Evolutionary conservation across 2,797 vertebrate genomes (phyloP).

Genomic region (Sebastes matsubarae): DNA sequence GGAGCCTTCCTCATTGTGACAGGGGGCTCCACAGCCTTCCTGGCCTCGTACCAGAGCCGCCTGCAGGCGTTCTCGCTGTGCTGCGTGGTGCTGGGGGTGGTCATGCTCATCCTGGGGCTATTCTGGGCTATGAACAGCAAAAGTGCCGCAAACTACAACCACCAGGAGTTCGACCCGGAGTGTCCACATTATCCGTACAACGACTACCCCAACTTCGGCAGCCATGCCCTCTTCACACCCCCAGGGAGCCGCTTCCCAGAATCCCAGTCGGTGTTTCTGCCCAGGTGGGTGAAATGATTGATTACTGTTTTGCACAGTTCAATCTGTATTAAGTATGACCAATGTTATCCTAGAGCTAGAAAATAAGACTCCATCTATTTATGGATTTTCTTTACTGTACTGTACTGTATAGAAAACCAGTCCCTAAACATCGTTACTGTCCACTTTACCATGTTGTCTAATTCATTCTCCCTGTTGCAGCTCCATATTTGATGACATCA

Average conservation of each 20-base stretch:
- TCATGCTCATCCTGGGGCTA: conserved; percentile 85
- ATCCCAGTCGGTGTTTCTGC: conserved; percentile 83
- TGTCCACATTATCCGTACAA: conserved; percentile 75
- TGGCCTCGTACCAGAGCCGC: conserved; percentile 78
- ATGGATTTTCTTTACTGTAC: background rate
- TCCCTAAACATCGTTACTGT: background rate
- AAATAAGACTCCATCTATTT: background rate
- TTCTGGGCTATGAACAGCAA: conserved; percentile 87
- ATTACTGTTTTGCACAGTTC: background rate
- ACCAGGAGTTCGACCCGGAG: conserved; percentile 69
- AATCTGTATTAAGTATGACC: background rate
- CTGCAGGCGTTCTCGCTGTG: conserved; percentile 86
- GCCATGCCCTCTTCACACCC: conserved; percentile 79
- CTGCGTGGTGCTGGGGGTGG: conserved; percentile 84
- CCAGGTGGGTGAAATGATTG: conserved; percentile 73
- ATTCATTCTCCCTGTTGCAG: conserved; percentile 6
- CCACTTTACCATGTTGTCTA: background rate
- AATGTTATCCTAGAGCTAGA: background rate
- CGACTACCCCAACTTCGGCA: conserved; percentile 72
- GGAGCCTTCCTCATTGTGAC: conserved; percentile 86
- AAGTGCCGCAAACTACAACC: conserved; percentile 73
- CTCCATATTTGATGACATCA: conserved; percentile 8
- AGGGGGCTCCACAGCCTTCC: conserved; percentile 84
- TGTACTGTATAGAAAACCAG: background rate
- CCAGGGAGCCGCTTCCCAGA: conserved; percentile 80